Base-by-base conservation (phyloP, 2,888 invertebrate genomes). In the Monopis laevigella region DNA sequence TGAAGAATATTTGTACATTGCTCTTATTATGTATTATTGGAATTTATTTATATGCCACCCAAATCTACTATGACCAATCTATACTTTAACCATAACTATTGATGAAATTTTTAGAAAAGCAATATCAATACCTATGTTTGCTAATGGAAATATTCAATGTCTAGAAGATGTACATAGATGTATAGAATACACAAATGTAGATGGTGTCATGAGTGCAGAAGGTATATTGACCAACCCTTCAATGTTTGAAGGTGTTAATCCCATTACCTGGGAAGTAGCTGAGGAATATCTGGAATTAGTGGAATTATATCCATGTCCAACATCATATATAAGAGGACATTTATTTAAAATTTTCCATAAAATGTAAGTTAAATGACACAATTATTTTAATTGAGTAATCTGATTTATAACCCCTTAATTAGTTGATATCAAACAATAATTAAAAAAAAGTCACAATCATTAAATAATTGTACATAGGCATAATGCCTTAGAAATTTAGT, bases 191-290 rank as follows among this genome's bases (percentile, higher is more conserved):
- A 98, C 98, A 0, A 90, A 90, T 18, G 96, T 89, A 2, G 82
- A 89, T 59, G 94, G 92, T 28, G 90, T 95, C 0, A 95, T 95
- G 96, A 88, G 90, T 56, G 91, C 93, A 47, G 98, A 98, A 78
- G 98, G 98, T 1, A 95, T 93, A 68, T 85, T 99, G n/a, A 93
- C 96, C 62, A 98, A 99, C 74, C 98, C 99, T n/a, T 90, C 89
- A 7, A 68, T 99, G 46, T 99, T 97, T 73, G 83, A 86, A 55
- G 88, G 91, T 51, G 57, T 73, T 24, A 84, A 87, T 60, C 92
- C 93, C n/a, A 87, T 92, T 1, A 85, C 89, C 17, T 98, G 96
- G 96, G 87, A 93, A 55, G 88, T 96, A 57, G 95, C 94, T 1
- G 65, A 86, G 36, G 94, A 97, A 64, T 98, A 98, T 69, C 77